Evolutionary conservation across 2,797 vertebrate species (phyloP), one percentile per base, ranked within the genome.

Genomic region (Hippoglossus hippoglossus): DNA sequence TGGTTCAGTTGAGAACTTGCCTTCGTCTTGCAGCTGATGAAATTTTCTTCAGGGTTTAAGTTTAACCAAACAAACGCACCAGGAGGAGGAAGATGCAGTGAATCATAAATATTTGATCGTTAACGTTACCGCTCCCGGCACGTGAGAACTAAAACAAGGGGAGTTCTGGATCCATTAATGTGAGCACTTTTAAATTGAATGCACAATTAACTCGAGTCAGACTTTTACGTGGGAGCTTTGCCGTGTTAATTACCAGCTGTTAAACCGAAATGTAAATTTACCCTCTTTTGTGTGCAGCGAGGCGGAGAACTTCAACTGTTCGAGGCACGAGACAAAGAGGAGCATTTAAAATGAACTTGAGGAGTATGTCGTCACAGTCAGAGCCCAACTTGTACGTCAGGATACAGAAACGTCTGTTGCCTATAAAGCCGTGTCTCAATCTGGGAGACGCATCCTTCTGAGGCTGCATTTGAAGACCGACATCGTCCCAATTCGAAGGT

Each of bases 221-320:
- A 60, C 53, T 60, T 31, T 67, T 41, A 62, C 12, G 41, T 75
- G 82, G 59, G 64, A 66, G 54, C 64, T 75, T 63, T 59, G 65
- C 74, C 16, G 41, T 64, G 44, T 63, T 81, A 86, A 81, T 87
- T 87, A 87, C 68, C 77, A 54, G 60, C 77, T 81, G 80, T 63
- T 52, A 81, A 82, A 92, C 64, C 81, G 50, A 87, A 90, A 88
- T 89, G 82, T 83, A 90, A 88, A 90, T 92, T 70, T 74, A 50
- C 44, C 77, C 67, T 84, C 73, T 79, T 75, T 62, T 67, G 78
- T 36, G 75, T 22, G 34, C 1, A 24, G 73, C 61, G 50, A 82
- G 55, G 59, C 47, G 24, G 50, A 76, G 65, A 67, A 72, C 36
- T 85, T 72, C 44, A 46, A 44, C 41, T 11, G 9, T 34, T 34